Evolutionary conservation across 37 sponge, comb jelly and placozoan genomes (phyloP), one percentile per base, ranked within the genome.

Genomic region (Halichondria panicea): DNA sequence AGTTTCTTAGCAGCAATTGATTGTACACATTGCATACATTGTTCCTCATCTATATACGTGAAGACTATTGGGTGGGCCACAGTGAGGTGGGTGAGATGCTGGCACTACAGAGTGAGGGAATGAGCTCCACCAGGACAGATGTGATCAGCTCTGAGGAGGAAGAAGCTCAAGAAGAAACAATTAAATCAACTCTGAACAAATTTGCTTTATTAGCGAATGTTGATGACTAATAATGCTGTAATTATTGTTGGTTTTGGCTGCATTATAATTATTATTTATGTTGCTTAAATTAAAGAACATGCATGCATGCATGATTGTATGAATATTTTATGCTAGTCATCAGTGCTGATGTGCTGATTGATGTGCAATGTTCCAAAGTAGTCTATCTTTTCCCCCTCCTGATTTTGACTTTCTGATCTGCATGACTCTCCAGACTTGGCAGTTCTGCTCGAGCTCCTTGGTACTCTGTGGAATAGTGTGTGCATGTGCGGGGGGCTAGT

Each of bases 81-180:
- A 81, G 81, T 48, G 91, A 90, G 43, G 85, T 90, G 42, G 50
- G 39, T 1, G 86, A 80, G 50, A 80, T 90, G 64, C 76, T 84
- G 7, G 58, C 42, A 31, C 72, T 90, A 28, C 91, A 90, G 76
- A 59, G 43, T 44, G 30, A 31, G 11, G 62, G 71, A 34, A 37
- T 62, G 81, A 22, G 40, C 11, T 54, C 59, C 58, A 31, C 24
- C 1, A 21, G 27, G 25, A 12, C n/a, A 64, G 50, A 63, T 11
- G 43, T 4, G 24, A 63, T 31, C 27, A 39, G 38, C 6, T 39
- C 4, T 21, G 37, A 54, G 44, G 70, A 68, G 40, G 71, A 58
- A 31, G 63, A 45, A 5, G 82, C 72, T 43, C 52, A 67, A 40
- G 55, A 44, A 21, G 62, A 37, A 3, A 12, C 35, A 3, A 2